These are phyloP conservation scores for Clostera curtula DNA, from an alignment of 2,888 invertebrate species.

Conservation along the genomic window DNA sequence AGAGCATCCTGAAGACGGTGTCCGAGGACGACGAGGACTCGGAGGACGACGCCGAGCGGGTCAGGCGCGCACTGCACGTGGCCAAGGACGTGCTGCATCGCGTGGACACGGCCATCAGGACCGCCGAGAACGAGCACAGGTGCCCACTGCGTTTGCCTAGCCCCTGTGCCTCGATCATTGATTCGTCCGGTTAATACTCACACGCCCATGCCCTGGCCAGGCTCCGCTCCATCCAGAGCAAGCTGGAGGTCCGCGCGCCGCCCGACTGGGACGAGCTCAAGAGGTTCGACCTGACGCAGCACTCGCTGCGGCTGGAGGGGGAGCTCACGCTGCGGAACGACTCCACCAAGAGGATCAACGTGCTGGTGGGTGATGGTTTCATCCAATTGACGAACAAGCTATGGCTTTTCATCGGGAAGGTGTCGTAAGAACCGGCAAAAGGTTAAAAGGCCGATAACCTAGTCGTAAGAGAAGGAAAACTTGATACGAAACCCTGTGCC, in stretches of 20 bases:
- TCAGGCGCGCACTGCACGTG: slow-evolving; percentile 42
- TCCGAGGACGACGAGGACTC: slow-evolving; percentile 30
- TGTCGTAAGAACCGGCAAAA: no score
- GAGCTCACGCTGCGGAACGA: slow-evolving; percentile 50
- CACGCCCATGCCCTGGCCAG: slow-evolving; percentile 32
- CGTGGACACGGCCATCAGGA: slow-evolving; percentile 61
- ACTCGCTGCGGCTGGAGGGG: slow-evolving; percentile 47
- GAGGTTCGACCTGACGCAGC: slow-evolving; percentile 44
- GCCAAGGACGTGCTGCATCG: slow-evolving; percentile 61
- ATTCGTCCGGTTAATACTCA: no score
- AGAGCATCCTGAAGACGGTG: slow-evolving; percentile 56
- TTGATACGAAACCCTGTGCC: no score
- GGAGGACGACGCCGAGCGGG: slow-evolving; percentile 34
- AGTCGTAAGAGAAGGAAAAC: no score
- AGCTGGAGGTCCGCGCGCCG: slow-evolving; percentile 52
- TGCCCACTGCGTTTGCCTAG: slow-evolving; percentile 10
- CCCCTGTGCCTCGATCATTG: no score
- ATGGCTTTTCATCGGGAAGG: no score
- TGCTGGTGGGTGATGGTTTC: slow-evolving; percentile 43
- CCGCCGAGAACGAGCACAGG: slow-evolving; percentile 66
- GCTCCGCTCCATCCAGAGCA: slow-evolving; percentile 51
- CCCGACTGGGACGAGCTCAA: slow-evolving; percentile 52
- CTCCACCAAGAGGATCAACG: slow-evolving; percentile 48
- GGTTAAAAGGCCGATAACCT: no score
- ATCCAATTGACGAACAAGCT: no score